phyloP scores from a whole-genome alignment of 1,140 invertebrate genomes.

The Oreohelix idahoensis region DNA sequence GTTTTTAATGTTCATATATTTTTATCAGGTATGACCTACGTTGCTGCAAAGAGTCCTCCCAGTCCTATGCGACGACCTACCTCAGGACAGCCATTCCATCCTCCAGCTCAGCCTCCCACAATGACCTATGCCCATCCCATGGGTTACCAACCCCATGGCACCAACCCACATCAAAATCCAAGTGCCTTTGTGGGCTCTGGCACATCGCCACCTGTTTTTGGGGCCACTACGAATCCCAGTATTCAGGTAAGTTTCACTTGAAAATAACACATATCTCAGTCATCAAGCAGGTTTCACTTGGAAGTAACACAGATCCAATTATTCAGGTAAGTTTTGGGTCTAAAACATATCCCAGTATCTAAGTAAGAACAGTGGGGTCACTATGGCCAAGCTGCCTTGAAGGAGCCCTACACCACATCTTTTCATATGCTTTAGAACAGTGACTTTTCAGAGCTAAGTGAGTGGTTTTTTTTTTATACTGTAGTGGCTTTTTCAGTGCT shows the following conservation, averaged over 20 bases:
- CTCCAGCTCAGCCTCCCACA: constrained; percentile 48
- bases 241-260: constrained; percentile 34
- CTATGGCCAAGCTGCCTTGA: no score
- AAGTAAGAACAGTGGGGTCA: no score
- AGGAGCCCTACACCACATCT: no score
- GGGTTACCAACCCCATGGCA: background rate
- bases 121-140: constrained; percentile 52
- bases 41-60: constrained; percentile 74
- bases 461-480: no score
- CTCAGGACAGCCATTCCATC: constrained; percentile 75
- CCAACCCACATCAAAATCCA: constrained; percentile 71
- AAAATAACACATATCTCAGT: background rate
- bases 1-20: background rate
- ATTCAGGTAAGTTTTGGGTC: no score
- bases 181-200: constrained; percentile 58
- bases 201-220: constrained; percentile 62
- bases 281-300: no score
- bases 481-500: no score
- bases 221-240: constrained; percentile 27
- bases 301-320: no score
- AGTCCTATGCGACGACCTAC: constrained; percentile 82
- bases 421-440: no score
- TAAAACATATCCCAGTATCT: no score
- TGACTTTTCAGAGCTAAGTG: no score
- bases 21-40: constrained; percentile 44